Percentiles rank a stretch among this genome's conserved stretches.
Evolutionary conservation across 1,140 invertebrate genomes (phyloP).

Genomic region (Drosophila setifemur): DNA sequence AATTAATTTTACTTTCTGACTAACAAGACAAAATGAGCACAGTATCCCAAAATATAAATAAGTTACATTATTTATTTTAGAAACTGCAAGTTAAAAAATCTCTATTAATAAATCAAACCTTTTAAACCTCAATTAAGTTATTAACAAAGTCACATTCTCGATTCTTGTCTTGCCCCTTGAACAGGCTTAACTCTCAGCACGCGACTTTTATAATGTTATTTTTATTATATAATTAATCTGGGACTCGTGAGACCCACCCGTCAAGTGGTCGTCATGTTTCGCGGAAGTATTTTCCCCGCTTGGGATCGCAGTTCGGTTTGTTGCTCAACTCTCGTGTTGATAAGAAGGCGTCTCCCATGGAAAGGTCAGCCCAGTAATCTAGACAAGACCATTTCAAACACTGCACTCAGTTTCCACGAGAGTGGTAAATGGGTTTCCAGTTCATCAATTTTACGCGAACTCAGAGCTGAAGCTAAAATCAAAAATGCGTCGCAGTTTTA

Average conservation of each 20-base stretch:
- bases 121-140: too few relatives aligned
- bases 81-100: too few relatives aligned
- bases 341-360: slow-evolving; percentile 3
- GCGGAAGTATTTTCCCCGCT: slow-evolving; percentile 8
- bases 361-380: slow-evolving; percentile 45
- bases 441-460: slow-evolving; percentile 10
- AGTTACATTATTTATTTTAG: too few relatives aligned
- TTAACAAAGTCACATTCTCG: too few relatives aligned
- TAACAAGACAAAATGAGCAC: too few relatives aligned
- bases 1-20: too few relatives aligned
- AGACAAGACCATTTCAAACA: slow-evolving; percentile 7
- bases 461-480: slow-evolving; percentile 17
- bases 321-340: slow-evolving; percentile 9
- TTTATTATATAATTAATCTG: background rate
- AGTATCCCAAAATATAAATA: too few relatives aligned
- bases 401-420: background rate
- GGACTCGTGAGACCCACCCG: slow-evolving; percentile 15
- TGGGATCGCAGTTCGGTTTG: slow-evolving; percentile 8
- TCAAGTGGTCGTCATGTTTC: background rate
- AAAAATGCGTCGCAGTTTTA: slow-evolving; percentile 63
- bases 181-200: background rate
- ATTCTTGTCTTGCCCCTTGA: background rate
- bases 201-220: background rate
- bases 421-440: slow-evolving; percentile 32
- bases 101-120: too few relatives aligned